phyloP scores from a whole-genome alignment of 2,113 vertebrate genomes.

The Echinops telfairi region DNA sequence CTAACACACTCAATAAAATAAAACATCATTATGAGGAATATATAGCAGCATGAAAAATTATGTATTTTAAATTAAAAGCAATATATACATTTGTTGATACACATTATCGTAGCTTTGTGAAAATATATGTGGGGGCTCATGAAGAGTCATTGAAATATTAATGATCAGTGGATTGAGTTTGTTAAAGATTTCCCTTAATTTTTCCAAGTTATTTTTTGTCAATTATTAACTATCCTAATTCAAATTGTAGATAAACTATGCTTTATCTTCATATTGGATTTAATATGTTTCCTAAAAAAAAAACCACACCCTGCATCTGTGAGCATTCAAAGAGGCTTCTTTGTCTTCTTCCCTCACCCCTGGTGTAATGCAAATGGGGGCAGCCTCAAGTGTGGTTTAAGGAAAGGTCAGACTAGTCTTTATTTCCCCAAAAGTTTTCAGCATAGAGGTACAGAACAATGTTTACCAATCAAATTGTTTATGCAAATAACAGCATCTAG shows the following conservation, averaged over 20 bases:
- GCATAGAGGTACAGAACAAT: constrained; percentile 65
- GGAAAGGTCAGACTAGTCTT: not conserved
- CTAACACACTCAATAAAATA: constrained; percentile 5
- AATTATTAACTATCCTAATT: not conserved
- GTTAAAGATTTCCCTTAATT: constrained; percentile 13
- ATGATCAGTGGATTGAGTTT: not conserved
- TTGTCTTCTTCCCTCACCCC: not conserved
- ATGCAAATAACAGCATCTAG: constrained; percentile 79
- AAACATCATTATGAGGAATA: not conserved
- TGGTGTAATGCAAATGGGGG: constrained; percentile 46
- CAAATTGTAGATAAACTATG: not conserved
- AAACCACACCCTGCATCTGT: too few relatives aligned
- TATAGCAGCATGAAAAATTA: not conserved
- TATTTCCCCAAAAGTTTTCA: constrained; percentile 61
- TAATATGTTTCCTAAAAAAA: constrained; percentile 35
- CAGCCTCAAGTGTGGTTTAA: not conserved
- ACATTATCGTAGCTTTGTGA: not conserved
- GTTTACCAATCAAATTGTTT: constrained; percentile 79
- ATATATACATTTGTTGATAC: not conserved
- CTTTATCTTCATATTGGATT: constrained; percentile 21
- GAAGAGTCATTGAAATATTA: not conserved
- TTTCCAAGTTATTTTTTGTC: too few relatives aligned
- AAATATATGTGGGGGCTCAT: not conserved
- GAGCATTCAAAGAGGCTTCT: not conserved
- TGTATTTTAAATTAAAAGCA: not conserved